Conservation (phyloP, 2,113 vertebrate species). For the Pavo muticus region DNA sequence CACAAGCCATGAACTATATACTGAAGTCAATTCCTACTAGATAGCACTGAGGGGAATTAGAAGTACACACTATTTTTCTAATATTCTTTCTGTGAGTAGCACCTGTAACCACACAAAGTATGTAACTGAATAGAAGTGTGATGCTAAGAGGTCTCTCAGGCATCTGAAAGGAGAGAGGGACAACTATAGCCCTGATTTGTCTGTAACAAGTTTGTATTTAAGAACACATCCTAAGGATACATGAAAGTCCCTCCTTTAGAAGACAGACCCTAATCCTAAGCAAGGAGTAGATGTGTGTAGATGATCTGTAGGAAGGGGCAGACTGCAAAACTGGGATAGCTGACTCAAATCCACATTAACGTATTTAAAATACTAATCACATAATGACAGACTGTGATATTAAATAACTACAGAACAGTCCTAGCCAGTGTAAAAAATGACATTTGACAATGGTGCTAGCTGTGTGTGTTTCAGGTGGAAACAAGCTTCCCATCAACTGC, state of each 20-base stretch:
- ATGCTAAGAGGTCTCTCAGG: neutral
- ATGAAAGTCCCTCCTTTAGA: neutral
- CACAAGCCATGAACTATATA: neutral
- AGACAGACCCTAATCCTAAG: neutral
- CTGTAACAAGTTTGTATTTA: neutral
- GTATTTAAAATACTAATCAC: conserved; percentile 46
- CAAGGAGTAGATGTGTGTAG: neutral
- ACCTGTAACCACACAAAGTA: neutral
- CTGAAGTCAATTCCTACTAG: rapidly evolving
- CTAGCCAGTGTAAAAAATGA: neutral
- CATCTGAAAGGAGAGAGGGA: neutral
- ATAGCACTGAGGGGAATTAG: neutral
- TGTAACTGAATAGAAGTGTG: neutral
- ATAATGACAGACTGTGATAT: conserved; percentile 19
- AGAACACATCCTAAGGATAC: neutral
- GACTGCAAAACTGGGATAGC: neutral
- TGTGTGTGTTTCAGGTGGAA: neutral
- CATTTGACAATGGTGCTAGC: neutral
- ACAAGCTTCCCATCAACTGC: neutral
- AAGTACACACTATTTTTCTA: neutral
- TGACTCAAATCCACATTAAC: neutral
- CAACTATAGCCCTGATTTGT: neutral
- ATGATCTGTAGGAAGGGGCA: conserved; percentile 22
- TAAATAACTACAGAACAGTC: conserved; percentile 32
- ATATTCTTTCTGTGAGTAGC: neutral